phyloP scores from a whole-genome alignment of 2,888 invertebrate species.

The Pristionchus maxplancki region DNA sequence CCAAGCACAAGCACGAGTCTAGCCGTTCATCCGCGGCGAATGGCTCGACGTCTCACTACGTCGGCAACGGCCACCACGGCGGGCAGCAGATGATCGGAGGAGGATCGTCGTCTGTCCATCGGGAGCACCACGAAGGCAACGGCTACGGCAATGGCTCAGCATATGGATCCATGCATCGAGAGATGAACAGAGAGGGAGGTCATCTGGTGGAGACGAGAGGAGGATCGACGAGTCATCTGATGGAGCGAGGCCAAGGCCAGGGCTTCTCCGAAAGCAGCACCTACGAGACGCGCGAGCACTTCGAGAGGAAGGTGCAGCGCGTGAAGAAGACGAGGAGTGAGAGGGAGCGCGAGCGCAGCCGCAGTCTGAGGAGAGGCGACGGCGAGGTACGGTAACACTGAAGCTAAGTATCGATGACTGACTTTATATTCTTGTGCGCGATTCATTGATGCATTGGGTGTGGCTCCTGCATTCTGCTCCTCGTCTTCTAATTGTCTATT shows the following conservation, averaged over 20 bases:
- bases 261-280: slow-evolving; percentile 75
- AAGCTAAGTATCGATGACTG: background rate
- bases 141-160: background rate
- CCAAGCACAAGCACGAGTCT: slow-evolving; percentile 74
- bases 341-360: slow-evolving; percentile 65
- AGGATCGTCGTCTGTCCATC: slow-evolving; percentile 36
- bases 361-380: slow-evolving; percentile 59
- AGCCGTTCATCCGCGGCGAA: slow-evolving; percentile 57
- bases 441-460: background rate
- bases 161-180: slow-evolving; percentile 10
- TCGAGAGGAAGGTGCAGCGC: slow-evolving; percentile 75
- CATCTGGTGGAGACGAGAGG: slow-evolving; percentile 46
- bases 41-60: slow-evolving; percentile 41
- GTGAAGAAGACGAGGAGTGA: slow-evolving; percentile 75
- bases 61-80: slow-evolving; percentile 52
- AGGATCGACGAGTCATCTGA: background rate
- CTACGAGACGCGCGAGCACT: slow-evolving; percentile 77
- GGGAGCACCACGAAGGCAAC: slow-evolving; percentile 28
- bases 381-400: slow-evolving; percentile 56
- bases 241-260: slow-evolving; percentile 45
- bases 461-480: background rate
- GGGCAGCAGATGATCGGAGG: slow-evolving; percentile 45
- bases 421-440: background rate
- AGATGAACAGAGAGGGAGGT: background rate
- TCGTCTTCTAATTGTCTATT: background rate